A percentile compares a stretch with the other conserved stretches of the same genome.
Conservation (phyloP, 2,797 vertebrate species). For the Orientallactaga sibirica region DNA sequence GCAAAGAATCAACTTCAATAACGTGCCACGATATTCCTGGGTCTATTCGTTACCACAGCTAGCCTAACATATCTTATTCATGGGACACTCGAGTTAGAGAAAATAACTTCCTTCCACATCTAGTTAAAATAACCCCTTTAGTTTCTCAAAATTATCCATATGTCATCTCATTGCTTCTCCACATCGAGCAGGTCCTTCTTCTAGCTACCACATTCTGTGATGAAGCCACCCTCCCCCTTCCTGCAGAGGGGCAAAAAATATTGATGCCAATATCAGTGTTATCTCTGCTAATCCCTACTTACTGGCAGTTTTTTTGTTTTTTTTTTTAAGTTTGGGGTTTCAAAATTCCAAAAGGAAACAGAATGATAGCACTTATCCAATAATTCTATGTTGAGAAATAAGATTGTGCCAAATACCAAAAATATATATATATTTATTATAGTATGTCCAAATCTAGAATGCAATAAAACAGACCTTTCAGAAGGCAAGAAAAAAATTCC, state of each 20-base stretch:
- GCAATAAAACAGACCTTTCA: slow-evolving; percentile 81
- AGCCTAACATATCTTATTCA: neutral
- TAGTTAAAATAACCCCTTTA: slow-evolving; percentile 16
- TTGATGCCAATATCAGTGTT: neutral
- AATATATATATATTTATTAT: slow-evolving; percentile 63
- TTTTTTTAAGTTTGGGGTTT: slow-evolving; percentile 60
- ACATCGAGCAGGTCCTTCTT: neutral
- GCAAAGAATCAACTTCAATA: neutral
- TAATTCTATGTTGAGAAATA: slow-evolving; percentile 74
- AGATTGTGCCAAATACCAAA: slow-evolving; percentile 61
- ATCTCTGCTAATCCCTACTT: neutral
- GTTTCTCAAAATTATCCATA: neutral
- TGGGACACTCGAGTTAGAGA: neutral
- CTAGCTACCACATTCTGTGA: neutral
- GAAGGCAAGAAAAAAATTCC: slow-evolving; percentile 24
- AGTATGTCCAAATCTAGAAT: slow-evolving; percentile 76
- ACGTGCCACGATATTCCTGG: neutral
- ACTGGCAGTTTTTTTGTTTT: neutral
- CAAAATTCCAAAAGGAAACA: slow-evolving; percentile 62
- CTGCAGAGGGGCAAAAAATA: neutral
- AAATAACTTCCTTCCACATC: slow-evolving; percentile 6
- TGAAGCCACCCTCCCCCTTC: neutral
- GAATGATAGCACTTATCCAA: slow-evolving; percentile 67
- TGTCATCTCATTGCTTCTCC: neutral
- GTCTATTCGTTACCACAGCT: neutral